phyloP scores from a whole-genome alignment of 1,140 invertebrate genomes.

The Magallana gigas region DNA sequence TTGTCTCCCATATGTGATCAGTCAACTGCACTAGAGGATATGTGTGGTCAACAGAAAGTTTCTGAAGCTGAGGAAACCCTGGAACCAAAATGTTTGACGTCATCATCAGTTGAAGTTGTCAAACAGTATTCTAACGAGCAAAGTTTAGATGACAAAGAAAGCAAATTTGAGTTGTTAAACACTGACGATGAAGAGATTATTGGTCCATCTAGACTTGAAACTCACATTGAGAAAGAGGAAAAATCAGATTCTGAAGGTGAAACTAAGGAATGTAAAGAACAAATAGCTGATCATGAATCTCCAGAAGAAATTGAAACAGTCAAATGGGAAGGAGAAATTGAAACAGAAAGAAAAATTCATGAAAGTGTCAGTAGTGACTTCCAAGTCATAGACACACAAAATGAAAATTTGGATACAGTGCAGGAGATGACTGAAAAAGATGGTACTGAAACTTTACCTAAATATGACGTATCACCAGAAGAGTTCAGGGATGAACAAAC shows the following conservation, averaged over 20 bases:
- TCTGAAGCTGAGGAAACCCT: background rate
- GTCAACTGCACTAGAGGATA: background rate
- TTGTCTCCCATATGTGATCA: background rate
- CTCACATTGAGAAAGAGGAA: background rate
- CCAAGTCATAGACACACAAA: background rate
- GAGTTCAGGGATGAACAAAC: no score
- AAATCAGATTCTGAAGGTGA: background rate
- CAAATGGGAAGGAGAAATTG: slow-evolving; percentile 4
- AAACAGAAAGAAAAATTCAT: background rate
- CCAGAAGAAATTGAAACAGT: background rate
- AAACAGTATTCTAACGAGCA: background rate
- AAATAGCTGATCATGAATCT: background rate
- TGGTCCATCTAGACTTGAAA: background rate
- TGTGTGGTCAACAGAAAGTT: background rate
- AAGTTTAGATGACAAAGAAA: background rate
- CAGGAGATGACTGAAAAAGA: no score
- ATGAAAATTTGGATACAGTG: background rate
- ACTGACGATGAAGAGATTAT: background rate
- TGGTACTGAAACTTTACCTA: no score
- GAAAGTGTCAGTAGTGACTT: background rate
- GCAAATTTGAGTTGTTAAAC: background rate
- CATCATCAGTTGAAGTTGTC: background rate
- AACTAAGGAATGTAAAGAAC: background rate
- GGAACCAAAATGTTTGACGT: background rate
- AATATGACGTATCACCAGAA: no score